Evolutionary conservation across 1,140 invertebrate species (phyloP).

Genomic region (Drosophila baimaii): DNA sequence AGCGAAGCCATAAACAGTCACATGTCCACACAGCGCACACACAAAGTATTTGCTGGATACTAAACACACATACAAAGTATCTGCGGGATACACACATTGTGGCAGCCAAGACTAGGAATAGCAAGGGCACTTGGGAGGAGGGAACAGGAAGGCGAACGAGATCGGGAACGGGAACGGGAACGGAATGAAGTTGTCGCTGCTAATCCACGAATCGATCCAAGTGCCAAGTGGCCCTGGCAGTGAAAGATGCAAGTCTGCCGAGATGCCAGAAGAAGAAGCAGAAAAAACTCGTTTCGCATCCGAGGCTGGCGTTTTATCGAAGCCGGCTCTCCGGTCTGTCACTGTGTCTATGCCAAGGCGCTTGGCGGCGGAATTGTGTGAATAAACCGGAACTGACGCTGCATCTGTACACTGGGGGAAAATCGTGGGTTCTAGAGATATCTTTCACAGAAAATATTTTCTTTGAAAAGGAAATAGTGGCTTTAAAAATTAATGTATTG

Average conservation of each 20-base stretch:
- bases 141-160: not conserved
- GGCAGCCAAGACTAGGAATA: not conserved
- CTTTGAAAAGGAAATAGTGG: too few species aligned
- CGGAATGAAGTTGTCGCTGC: constrained; percentile 73
- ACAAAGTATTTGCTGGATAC: constrained; percentile 6
- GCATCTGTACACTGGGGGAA: constrained; percentile 14
- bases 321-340: constrained; percentile 24
- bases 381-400: constrained; percentile 70
- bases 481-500: not conserved
- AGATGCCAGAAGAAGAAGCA: constrained; percentile 14
- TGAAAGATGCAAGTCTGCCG: constrained; percentile 53
- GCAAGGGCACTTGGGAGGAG: constrained; percentile 5
- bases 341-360: constrained; percentile 41
- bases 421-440: not conserved
- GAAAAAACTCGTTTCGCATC: constrained; percentile 53
- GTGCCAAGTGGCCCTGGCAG: constrained; percentile 64
- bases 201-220: constrained; percentile 58
- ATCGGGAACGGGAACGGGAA: constrained; percentile 31
- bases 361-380: constrained; percentile 48
- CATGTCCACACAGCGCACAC: constrained; percentile 31
- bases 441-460: accelerated
- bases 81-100: constrained; percentile 33
- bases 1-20: constrained; percentile 46
- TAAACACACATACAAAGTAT: constrained; percentile 29
- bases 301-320: constrained; percentile 37